These are phyloP conservation scores for Tetramorium parvispinum DNA, from an alignment of 1,140 invertebrate species.

Conservation along the genomic window DNA sequence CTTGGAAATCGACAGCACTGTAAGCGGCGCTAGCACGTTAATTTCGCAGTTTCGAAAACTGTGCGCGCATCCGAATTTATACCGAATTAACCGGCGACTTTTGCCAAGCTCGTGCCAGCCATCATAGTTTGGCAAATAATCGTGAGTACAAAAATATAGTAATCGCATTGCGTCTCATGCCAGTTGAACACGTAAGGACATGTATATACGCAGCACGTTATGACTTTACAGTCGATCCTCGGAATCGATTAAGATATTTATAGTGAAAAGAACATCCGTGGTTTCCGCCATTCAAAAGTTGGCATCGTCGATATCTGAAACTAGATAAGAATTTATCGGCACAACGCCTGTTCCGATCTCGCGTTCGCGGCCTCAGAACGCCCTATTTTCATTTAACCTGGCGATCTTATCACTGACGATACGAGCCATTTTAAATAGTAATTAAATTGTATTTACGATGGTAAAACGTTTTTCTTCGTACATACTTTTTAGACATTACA, in stretches of 20 bases:
- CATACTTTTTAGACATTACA: neutral
- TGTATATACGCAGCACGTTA: neutral
- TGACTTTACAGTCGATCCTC: neutral
- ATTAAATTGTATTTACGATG: neutral
- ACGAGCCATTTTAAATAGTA: neutral
- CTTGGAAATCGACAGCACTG: neutral
- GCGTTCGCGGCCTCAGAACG: neutral
- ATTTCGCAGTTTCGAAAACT: neutral
- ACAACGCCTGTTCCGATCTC: neutral
- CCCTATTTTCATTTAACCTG: neutral
- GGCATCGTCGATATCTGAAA: neutral
- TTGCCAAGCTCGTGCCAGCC: constrained; percentile 12
- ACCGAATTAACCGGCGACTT: constrained; percentile 13
- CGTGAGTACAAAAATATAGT: constrained; percentile 30
- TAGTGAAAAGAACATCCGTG: neutral
- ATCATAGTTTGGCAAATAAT: constrained; percentile 10
- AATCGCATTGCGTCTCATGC: constrained; percentile 18
- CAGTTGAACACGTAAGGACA: neutral
- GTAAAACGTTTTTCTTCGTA: neutral
- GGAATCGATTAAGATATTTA: constrained; percentile 21
- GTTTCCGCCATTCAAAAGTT: neutral
- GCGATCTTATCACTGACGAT: neutral
- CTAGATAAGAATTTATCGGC: neutral
- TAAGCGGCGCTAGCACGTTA: neutral
- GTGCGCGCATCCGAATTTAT: constrained; percentile 1